Percentiles rank a stretch among this genome's conserved stretches.
Evolutionary conservation across 2,888 invertebrate species (phyloP).

Genomic region (Tinea pellionella): DNA sequence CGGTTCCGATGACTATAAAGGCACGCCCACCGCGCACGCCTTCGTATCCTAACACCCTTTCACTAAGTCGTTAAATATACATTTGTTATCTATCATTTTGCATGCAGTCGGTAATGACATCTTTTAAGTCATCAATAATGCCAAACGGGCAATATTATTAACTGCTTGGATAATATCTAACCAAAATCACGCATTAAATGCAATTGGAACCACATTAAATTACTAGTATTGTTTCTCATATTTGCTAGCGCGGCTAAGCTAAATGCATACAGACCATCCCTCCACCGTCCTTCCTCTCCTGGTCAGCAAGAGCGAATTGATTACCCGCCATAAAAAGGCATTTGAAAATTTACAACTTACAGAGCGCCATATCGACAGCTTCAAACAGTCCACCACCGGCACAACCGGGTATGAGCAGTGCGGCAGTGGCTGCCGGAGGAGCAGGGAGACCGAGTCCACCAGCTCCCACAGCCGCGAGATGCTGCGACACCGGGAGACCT

Average conservation of each 20-base stretch:
- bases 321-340: slow-evolving; percentile 63
- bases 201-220: background rate
- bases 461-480: slow-evolving; percentile 71
- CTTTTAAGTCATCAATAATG: slow-evolving; percentile 15
- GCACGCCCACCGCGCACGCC: slow-evolving; percentile 40
- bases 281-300: background rate
- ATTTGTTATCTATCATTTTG: slow-evolving; percentile 38
- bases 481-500: slow-evolving; percentile 93
- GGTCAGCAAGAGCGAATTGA: slow-evolving; percentile 51
- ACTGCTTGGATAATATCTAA: background rate
- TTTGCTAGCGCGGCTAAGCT: slow-evolving; percentile 7
- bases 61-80: slow-evolving; percentile 52
- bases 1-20: slow-evolving; percentile 17
- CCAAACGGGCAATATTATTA: background rate
- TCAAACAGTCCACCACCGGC: slow-evolving; percentile 76
- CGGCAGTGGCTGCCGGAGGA: slow-evolving; percentile 64
- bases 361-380: slow-evolving; percentile 77
- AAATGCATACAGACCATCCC: background rate
- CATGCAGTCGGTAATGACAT: slow-evolving; percentile 18
- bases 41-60: slow-evolving; percentile 39
- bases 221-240: background rate
- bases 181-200: background rate
- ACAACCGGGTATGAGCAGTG: slow-evolving; percentile 69
- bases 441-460: slow-evolving; percentile 62
- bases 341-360: slow-evolving; percentile 69